Percentiles rank a stretch among this genome's conserved stretches.
Conservation (phyloP, 2,113 vertebrate genomes). For the Nymphicus hollandicus region DNA sequence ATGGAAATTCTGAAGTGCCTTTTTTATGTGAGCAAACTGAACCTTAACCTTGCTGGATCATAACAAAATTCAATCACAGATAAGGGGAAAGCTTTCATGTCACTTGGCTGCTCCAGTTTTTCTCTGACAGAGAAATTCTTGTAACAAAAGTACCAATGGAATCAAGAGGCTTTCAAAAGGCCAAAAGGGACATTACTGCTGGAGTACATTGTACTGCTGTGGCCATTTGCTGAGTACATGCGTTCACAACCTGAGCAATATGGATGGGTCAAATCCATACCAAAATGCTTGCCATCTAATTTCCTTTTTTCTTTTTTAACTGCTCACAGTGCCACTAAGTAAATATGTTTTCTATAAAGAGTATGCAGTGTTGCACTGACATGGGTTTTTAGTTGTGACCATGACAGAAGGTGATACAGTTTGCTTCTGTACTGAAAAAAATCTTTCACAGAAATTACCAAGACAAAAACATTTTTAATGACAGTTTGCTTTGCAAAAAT, state of each 20-base stretch:
- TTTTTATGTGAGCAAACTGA: neutral
- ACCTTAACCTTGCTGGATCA: neutral
- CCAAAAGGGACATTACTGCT: neutral
- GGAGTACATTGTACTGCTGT: neutral
- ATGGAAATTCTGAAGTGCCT: neutral
- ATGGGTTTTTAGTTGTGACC: neutral
- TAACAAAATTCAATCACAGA: neutral
- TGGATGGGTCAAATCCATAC: neutral
- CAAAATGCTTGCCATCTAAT: neutral
- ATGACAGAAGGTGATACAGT: neutral
- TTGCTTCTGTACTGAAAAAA: neutral
- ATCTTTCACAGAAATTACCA: neutral
- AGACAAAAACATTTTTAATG: neutral
- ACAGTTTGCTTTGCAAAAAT: neutral
- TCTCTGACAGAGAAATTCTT: neutral
- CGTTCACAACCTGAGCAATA: neutral
- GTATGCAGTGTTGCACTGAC: neutral
- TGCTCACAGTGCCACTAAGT: neutral
- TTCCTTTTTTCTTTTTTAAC: neutral
- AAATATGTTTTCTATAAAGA: neutral
- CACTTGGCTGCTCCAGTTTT: neutral
- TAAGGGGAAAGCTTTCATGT: neutral
- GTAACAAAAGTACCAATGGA: rapidly evolving
- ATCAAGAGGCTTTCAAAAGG: neutral
- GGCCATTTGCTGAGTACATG: neutral